Evolutionary conservation across 2,888 invertebrate species (phyloP), one percentile per base, ranked within the genome.

Genomic region (Xiphydria camelus): DNA sequence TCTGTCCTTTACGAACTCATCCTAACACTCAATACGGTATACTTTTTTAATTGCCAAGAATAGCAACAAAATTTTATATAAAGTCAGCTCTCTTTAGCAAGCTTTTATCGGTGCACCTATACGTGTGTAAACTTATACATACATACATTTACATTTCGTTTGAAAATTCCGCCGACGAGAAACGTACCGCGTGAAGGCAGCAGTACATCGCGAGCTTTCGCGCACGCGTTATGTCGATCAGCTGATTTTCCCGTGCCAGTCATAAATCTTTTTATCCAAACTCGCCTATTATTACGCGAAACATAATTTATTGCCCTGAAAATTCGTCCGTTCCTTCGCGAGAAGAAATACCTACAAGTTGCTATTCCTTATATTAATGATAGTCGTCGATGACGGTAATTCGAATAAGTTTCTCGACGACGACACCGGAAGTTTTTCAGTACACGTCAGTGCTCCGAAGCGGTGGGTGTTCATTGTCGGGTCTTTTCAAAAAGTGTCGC

Each of bases 361-460:
- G 44, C 29, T 23, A 34, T n/a, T 29, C 12, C 15, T 6, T 9
- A 7, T 29, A 7, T 14, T 29, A 9, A 29, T 12, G 29, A 29
- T 6, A 3, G 29, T 5, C 12, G 15, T 6, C 10, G 12, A 12
- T 0, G 3, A 10, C 4, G 29, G n/a, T 5, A 14, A 9, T 29
- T n/a, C n/a, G 12, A 12, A 23, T 23, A 33, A 17, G n/a, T 39
- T 9, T 14, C 26, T 4, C 14, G 12, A 14, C 25, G 23, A 2
- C 6, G 25, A 20, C 33, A 49, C 61, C 59, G 61, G 59, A 59
- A 56, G 59, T 41, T 51, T 51, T 51, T 45, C 32, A 57, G 54
- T 55, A 56, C 61, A 61, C 61, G 61, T 61, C 61, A 61, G 61
- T 55, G 47, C 47, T 55, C 43, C 51, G 45, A 45, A 37, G 47